A percentile compares a stretch with the other conserved stretches of the same genome.
Conservation (phyloP, 1,140 invertebrate genomes). For the Caenorhabditis inopinata region DNA sequence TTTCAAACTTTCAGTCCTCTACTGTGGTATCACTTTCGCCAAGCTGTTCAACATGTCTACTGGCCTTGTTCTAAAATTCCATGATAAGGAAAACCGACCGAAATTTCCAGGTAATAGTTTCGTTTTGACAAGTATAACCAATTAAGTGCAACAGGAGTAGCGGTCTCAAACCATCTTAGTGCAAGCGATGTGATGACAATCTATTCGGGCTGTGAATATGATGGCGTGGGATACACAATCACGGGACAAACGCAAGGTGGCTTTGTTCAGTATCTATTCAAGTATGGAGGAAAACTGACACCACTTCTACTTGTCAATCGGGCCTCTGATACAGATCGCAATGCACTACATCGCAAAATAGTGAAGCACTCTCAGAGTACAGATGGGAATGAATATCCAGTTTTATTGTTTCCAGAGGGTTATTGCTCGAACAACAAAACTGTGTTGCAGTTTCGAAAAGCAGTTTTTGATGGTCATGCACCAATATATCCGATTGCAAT, state of each 20-base stretch:
- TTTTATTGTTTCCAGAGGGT: conserved; percentile 48
- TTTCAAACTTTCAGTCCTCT: not conserved
- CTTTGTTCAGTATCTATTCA: conserved; percentile 34
- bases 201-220: conserved; percentile 44
- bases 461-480: conserved; percentile 37
- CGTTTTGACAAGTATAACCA: not conserved
- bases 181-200: conserved; percentile 47
- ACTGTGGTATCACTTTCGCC: not conserved
- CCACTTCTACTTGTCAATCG: conserved; percentile 10
- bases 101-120: not conserved
- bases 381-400: conserved; percentile 25
- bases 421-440: conserved; percentile 46
- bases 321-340: not conserved
- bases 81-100: not conserved
- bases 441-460: conserved; percentile 50
- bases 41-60: not conserved
- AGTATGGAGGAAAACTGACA: conserved; percentile 34
- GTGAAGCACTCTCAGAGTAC: not conserved
- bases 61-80: not conserved
- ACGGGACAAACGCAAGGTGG: conserved; percentile 49
- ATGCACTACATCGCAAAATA: not conserved
- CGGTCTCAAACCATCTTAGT: conserved; percentile 46
- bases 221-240: conserved; percentile 43
- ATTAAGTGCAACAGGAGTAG: conserved; percentile 22
- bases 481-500: conserved; percentile 47